These are phyloP conservation scores for Nyctalus aviator DNA, from an alignment of 2,797 vertebrate genomes.

Conservation along the genomic window DNA sequence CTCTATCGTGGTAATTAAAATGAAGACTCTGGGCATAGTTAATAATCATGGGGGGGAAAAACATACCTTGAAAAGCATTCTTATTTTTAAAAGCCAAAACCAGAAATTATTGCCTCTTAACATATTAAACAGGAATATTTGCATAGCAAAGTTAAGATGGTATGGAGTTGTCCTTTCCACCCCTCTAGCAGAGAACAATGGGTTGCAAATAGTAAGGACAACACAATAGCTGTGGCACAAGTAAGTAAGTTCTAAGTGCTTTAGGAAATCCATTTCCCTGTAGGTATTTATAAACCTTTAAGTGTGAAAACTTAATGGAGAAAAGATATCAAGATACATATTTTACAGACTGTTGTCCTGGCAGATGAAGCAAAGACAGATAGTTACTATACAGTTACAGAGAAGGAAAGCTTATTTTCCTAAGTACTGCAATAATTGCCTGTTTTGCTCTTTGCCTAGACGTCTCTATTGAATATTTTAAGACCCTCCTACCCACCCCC, in stretches of 20 bases:
- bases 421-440: conserved; percentile 29
- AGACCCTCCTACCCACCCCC: neutral
- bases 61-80: conserved; percentile 48
- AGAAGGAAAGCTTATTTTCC: conserved; percentile 33
- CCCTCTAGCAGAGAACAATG: neutral
- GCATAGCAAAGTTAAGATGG: conserved; percentile 20
- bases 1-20: conserved; percentile 62
- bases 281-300: conserved; percentile 23
- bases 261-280: conserved; percentile 43
- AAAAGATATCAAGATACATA: conserved; percentile 28
- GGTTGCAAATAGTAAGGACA: neutral
- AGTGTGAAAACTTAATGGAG: conserved; percentile 54
- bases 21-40: conserved; percentile 61
- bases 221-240: conserved; percentile 22
- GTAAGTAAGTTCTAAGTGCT: conserved; percentile 4
- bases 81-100: conserved; percentile 67
- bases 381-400: neutral
- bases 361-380: conserved; percentile 25
- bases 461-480: conserved; percentile 24
- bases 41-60: conserved; percentile 64
- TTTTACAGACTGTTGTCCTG: conserved; percentile 28
- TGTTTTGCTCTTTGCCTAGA: conserved; percentile 49
- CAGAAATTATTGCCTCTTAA: conserved; percentile 31
- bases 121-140: conserved; percentile 55
- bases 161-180: conserved; percentile 6